phyloP scores from a whole-genome alignment of 2,888 invertebrate species.

The Thera obeliscata region DNA sequence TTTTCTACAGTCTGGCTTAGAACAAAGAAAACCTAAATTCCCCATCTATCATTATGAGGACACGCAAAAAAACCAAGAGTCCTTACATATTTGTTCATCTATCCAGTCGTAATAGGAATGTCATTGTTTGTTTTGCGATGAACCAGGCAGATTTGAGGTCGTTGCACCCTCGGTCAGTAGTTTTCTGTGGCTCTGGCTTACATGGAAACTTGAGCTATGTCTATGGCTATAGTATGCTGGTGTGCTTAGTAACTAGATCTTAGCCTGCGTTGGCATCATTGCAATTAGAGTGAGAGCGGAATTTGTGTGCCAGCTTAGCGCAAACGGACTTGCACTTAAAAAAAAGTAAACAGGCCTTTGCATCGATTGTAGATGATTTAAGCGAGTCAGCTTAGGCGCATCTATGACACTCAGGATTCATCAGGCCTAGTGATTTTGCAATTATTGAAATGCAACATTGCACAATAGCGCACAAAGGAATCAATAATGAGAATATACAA shows the following conservation, averaged over 20 bases:
- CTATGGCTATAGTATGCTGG: not conserved
- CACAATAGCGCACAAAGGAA: too few relatives aligned
- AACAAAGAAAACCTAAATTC: slow-evolving; percentile 7
- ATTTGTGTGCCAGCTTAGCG: slow-evolving; percentile 19
- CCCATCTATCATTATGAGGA: slow-evolving; percentile 1
- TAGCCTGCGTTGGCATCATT: slow-evolving; percentile 9
- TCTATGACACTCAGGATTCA: too few relatives aligned
- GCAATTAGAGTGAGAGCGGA: slow-evolving; percentile 24
- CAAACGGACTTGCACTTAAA: slow-evolving; percentile 15
- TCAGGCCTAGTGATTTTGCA: too few relatives aligned
- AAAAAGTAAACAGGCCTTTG: slow-evolving; percentile 6
- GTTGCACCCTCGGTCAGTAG: slow-evolving; percentile 21
- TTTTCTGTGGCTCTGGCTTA: slow-evolving; percentile 9
- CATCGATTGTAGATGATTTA: not conserved
- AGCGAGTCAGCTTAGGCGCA: too few relatives aligned
- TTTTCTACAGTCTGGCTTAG: slow-evolving; percentile 3
- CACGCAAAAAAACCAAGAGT: slow-evolving; percentile 15
- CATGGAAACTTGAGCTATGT: slow-evolving; percentile 1
- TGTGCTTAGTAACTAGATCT: slow-evolving; percentile 2
- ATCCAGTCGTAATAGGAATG: slow-evolving; percentile 25
- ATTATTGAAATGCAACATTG: too few relatives aligned
- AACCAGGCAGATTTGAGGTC: slow-evolving; percentile 30
- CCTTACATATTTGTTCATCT: slow-evolving; percentile 1
- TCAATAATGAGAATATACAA: too few relatives aligned
- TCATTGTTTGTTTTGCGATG: slow-evolving; percentile 32